Evolutionary conservation across 2,888 invertebrate genomes (phyloP), one percentile per base, ranked within the genome.

Genomic region (Caenorhabditis panamensis): DNA sequence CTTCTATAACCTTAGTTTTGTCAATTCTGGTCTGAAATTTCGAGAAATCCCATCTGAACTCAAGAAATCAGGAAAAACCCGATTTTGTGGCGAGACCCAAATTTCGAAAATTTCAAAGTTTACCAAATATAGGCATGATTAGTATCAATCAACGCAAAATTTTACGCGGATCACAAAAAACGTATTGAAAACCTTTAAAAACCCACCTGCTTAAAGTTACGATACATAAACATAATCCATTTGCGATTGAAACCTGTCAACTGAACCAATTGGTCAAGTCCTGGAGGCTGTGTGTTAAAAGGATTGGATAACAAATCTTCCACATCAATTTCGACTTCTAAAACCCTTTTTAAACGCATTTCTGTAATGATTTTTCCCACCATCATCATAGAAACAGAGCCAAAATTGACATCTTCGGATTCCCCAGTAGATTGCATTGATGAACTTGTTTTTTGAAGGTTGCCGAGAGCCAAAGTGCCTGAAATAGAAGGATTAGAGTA

Each of bases 171-270:
- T 18, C 18, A 18, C 47, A 6, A 6, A 18, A 6, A 2, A 18
- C 47, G 41, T 41, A 5, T 9, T 41, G 8, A 41, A 22, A 41
- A 44, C 13, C n/a, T 18, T 41, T 11, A 16, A 26, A 41, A 24
- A 71, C 58, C 11, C 16, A 88, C 88, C 84, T 86, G 87, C 62
- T 89, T 89, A 75, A 89, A 89, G 63, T 89, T 88, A n/a, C 89
- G 63, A 63, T 89, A 89, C 62, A 89, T 72, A 66, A 89, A 89
- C 85, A 88, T 88, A 53, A 89, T 81, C 88, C 88, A 89, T 54
- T 87, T 85, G 13, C 83, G 78, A 54, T 86, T 82, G 83, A 89
- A 89, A 1, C 85, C 86, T 5, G 88, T 88, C 1, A 86, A 47
- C 31, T 82, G 78, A 24, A 83, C 75, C 8, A 88, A 75, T 26